Conservation (phyloP, 2,113 vertebrate genomes). For the Mormoops blainvillei region DNA sequence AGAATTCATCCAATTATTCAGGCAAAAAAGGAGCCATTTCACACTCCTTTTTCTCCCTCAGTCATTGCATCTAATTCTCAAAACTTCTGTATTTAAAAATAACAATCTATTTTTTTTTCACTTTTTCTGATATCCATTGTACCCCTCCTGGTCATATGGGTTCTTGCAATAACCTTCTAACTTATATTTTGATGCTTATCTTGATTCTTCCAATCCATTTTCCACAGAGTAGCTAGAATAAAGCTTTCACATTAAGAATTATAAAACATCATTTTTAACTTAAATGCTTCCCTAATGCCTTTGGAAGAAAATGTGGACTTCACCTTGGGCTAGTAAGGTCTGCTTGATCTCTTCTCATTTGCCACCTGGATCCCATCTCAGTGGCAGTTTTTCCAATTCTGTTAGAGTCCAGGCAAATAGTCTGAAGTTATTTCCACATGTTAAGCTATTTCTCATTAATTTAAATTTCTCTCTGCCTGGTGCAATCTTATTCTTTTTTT, state of each 20-base stretch:
- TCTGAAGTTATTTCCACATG: background rate
- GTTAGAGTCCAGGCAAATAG: accelerated
- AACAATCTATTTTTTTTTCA: background rate
- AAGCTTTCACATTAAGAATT: background rate
- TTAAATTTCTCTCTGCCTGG: background rate
- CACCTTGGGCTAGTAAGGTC: background rate
- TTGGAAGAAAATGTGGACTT: background rate
- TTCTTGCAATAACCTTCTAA: background rate
- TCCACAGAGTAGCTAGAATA: background rate
- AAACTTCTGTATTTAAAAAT: background rate
- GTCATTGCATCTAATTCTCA: background rate
- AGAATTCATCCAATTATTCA: background rate
- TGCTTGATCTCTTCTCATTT: background rate
- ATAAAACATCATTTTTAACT: background rate
- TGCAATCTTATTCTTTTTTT: background rate
- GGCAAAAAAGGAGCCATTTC: background rate
- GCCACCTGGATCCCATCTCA: background rate
- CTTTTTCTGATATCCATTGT: background rate
- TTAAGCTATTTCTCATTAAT: background rate
- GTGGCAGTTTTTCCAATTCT: background rate
- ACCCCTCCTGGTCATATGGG: accelerated
- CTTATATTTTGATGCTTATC: accelerated
- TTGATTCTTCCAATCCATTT: background rate
- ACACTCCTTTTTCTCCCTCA: accelerated
- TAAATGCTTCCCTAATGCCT: background rate